Base-by-base conservation (phyloP, 2,888 invertebrate species). In the Lysandra bellargus region DNA sequence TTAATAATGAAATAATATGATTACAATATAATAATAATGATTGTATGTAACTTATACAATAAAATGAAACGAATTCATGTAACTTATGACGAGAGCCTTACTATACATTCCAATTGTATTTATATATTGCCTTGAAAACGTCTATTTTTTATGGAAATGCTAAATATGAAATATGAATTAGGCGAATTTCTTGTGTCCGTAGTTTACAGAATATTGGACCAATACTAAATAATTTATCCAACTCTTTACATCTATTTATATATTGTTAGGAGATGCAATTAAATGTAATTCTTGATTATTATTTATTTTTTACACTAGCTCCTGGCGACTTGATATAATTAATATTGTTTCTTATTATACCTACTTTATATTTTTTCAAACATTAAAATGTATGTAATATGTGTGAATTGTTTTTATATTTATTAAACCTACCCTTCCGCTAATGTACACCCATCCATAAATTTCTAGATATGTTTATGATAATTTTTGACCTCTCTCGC, bases 21-120 rank as follows among this genome's bases (percentile, higher is more conserved):
- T 23, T 23, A 23, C 23, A 23, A 9, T 40, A 75, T 75, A 30
- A 75, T 64, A 30, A 40, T 75, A 30, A 75, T 64, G 12, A 40
- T 74, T 74, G 7, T 17, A 44, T 12, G 30, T 76, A 33, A 57
- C 57, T 73, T 73, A 79, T 64, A 80, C 73, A 79, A 80, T 78
- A 77, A 81, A 82, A 76, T 64, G 72, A 78, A 80, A 81, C 77
- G 78, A 78, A 82, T 79, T 77, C 77, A 81, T 79, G 78, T 79
- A 87, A 90, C 93, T 94, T 94, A 94, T 93, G 92, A 94, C 85
- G 85, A 88, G 89, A 89, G 92, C 93, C 92, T 93, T 93, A 89
- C 88, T 92, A 88, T 91, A 94, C 94, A 94, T 94, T 94, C 94
- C 94, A 94, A 86, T 90, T 91, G 91, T 93, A 92, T 92, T 93